phyloP scores from a whole-genome alignment of 2,113 vertebrate species.

The Chloropsis cyanopogon region DNA sequence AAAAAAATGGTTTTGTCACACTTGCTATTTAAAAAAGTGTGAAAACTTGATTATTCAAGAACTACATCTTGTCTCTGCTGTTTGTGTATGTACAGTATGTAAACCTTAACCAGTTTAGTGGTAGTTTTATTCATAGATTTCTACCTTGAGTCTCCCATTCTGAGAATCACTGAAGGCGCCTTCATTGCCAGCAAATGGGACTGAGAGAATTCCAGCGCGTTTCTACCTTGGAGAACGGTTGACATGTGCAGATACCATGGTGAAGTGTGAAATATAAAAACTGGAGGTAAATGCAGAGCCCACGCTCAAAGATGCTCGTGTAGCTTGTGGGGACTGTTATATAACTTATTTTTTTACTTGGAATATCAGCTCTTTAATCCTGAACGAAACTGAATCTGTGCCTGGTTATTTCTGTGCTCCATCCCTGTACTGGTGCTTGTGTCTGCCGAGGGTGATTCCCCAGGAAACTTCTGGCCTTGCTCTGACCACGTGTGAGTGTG shows the following conservation, averaged over 20 bases:
- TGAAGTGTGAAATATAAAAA: not conserved
- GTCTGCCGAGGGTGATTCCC: not conserved
- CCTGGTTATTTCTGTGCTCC: not conserved
- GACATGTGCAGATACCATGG: not conserved
- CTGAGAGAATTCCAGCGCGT: not conserved
- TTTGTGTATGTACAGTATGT: not conserved
- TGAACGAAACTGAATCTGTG: not conserved
- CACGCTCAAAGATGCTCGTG: not conserved
- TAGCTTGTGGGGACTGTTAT: not conserved
- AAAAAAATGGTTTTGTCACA: slow-evolving; percentile 57
- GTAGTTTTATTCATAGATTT: not conserved
- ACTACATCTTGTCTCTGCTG: not conserved
- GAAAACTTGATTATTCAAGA: slow-evolving; percentile 4
- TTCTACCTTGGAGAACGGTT: not conserved
- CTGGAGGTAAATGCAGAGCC: slow-evolving; percentile 24
- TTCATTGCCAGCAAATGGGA: fast-evolving
- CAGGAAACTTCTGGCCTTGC: not conserved
- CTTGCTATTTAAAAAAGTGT: slow-evolving; percentile 52
- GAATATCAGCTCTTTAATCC: not conserved
- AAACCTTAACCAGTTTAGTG: not conserved
- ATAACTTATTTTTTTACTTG: slow-evolving; percentile 23
- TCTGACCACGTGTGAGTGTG: not conserved
- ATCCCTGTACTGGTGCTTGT: not conserved
- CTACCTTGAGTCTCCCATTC: not conserved
- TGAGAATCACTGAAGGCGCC: not conserved